Percentiles rank a stretch among this genome's conserved stretches.
Conservation (phyloP, 2,113 vertebrate genomes). For the Isichthys henryi region DNA sequence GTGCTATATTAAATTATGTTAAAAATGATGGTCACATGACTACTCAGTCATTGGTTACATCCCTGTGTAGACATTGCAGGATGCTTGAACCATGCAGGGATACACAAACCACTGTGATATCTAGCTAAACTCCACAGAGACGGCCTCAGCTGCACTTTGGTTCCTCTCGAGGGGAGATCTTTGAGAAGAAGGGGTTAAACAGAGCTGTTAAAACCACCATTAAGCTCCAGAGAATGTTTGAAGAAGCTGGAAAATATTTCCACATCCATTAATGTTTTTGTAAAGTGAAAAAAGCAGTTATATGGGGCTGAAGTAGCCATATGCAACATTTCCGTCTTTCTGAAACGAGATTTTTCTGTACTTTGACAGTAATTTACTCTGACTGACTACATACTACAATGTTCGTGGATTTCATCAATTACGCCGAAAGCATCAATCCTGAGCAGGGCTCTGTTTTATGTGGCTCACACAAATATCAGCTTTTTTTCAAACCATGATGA, state of each 20-base stretch:
- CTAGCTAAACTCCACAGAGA: neutral
- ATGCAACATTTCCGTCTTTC: neutral
- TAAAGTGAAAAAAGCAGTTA: neutral
- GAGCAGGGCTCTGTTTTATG: slow-evolving; percentile 8
- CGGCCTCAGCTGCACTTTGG: neutral
- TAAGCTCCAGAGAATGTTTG: neutral
- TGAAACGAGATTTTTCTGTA: slow-evolving; percentile 6
- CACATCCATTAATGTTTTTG: neutral
- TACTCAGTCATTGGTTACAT: neutral
- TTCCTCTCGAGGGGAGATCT: neutral
- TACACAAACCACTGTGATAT: neutral
- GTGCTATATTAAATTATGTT: neutral
- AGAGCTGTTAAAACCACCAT: neutral
- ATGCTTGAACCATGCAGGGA: neutral
- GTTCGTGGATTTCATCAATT: slow-evolving; percentile 17
- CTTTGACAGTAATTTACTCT: slow-evolving; percentile 15
- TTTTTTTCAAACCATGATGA: slow-evolving; percentile 5
- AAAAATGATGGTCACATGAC: neutral
- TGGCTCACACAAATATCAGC: slow-evolving; percentile 1
- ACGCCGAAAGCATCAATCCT: neutral
- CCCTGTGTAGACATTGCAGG: neutral
- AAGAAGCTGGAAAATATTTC: slow-evolving; percentile 1
- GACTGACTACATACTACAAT: slow-evolving; percentile 7
- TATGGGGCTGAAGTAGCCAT: neutral
- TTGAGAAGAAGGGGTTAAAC: neutral